These are phyloP conservation scores for Mus spretus DNA, from an alignment of 2,797 vertebrate genomes.

Conservation along the genomic window DNA sequence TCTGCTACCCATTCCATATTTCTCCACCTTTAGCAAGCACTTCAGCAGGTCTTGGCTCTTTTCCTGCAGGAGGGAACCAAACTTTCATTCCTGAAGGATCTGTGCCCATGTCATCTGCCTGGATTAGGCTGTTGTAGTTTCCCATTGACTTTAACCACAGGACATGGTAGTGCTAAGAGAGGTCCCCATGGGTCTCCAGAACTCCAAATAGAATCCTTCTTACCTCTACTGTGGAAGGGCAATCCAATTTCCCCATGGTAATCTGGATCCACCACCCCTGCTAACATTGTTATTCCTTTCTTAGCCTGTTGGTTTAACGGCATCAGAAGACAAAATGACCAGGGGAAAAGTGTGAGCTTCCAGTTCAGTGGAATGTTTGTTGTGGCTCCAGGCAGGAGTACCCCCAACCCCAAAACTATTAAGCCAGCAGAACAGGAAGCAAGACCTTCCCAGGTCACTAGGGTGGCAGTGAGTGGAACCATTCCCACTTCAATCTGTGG, in stretches of 20 bases:
- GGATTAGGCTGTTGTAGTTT: neutral
- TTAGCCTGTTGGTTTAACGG: neutral
- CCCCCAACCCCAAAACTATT: neutral
- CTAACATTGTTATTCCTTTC: neutral
- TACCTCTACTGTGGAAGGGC: neutral
- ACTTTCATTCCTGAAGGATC: neutral
- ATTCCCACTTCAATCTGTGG: neutral
- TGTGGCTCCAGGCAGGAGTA: neutral
- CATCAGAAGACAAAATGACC: neutral
- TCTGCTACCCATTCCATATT: neutral
- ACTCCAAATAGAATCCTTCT: neutral
- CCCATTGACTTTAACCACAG: neutral
- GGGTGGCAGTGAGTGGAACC: neutral
- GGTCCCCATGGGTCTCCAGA: neutral
- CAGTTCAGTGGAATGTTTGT: neutral
- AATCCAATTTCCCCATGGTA: neutral
- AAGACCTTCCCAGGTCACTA: neutral
- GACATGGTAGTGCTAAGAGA: neutral
- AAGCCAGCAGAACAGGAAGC: neutral
- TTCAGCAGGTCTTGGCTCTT: neutral
- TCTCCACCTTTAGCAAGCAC: neutral
- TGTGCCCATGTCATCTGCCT: neutral
- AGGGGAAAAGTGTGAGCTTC: neutral
- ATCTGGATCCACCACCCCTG: neutral
- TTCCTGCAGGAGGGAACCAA: neutral